A percentile compares a stretch with the other conserved stretches of the same genome.
These are phyloP conservation scores for Cerastis leucographa DNA, from an alignment of 2,888 invertebrate species.

Conservation along the genomic window DNA sequence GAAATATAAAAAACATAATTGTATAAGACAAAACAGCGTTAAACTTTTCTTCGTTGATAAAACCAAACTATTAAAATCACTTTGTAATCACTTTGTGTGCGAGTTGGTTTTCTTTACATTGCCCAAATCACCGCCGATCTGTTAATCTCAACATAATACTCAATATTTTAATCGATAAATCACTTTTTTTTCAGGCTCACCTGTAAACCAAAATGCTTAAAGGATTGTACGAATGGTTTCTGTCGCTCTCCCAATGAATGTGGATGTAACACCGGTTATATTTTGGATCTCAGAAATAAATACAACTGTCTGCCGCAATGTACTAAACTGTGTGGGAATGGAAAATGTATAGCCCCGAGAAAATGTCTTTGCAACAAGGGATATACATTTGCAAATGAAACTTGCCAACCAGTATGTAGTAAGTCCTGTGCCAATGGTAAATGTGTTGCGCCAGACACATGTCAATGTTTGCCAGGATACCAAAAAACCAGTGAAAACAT, in stretches of 20 bases:
- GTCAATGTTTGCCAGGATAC: conserved; percentile 42
- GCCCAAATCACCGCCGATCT: too few species aligned
- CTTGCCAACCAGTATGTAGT: conserved; percentile 52
- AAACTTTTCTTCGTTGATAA: neutral
- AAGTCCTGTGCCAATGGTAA: conserved; percentile 37
- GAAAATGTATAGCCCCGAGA: conserved; percentile 49
- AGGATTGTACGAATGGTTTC: conserved; percentile 26
- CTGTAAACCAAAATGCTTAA: neutral
- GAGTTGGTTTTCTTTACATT: neutral
- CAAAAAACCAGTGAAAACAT: neutral
- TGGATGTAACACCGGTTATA: conserved; percentile 38
- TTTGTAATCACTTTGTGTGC: too few species aligned
- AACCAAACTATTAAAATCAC: neutral
- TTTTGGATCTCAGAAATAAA: conserved; percentile 11
- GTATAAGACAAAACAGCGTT: neutral
- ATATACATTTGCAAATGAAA: conserved; percentile 24
- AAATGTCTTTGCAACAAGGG: conserved; percentile 51
- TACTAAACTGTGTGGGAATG: conserved; percentile 30
- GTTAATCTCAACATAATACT: neutral
- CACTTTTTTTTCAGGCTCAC: conserved; percentile 28
- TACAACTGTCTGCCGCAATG: conserved; percentile 44
- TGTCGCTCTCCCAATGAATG: conserved; percentile 38
- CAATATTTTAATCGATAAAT: neutral
- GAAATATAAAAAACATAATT: neutral
- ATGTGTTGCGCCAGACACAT: conserved; percentile 41